These are phyloP conservation scores for Opisthograptis luteolata DNA, from an alignment of 2,888 invertebrate species.

Conservation along the genomic window DNA sequence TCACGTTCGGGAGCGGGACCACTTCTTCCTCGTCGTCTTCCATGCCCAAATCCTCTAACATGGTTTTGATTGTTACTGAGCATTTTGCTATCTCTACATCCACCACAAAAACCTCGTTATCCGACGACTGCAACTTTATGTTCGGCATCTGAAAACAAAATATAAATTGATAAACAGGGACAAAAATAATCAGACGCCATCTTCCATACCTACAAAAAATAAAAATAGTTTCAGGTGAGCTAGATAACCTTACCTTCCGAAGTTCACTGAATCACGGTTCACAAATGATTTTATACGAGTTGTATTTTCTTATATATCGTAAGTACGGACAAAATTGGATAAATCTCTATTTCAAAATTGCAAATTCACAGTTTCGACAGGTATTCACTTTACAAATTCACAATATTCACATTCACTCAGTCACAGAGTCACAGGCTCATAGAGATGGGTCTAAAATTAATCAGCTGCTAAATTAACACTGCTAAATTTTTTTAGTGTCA, in stretches of 20 bases:
- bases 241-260: constrained; percentile 23
- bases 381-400: too few species aligned
- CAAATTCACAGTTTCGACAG: background rate
- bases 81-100: constrained; percentile 99
- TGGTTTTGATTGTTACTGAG: constrained; percentile 98
- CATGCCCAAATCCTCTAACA: constrained; percentile 97
- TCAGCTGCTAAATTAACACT: too few species aligned
- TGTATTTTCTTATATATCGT: too few species aligned
- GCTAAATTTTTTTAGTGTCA: too few species aligned
- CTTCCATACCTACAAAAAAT: too few species aligned
- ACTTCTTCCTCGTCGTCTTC: constrained; percentile 97
- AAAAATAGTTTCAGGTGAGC: constrained; percentile 30
- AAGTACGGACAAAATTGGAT: background rate
- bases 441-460: too few species aligned
- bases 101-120: constrained; percentile 97
- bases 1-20: constrained; percentile 98
- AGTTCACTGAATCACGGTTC: background rate
- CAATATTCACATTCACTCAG: background rate
- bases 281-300: too few species aligned
- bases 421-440: background rate
- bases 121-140: constrained; percentile 97
- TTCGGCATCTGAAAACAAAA: constrained; percentile 90
- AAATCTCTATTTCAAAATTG: background rate
- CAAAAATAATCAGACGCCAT: constrained; percentile 44
- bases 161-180: constrained; percentile 1